Evolutionary conservation across 2,113 vertebrate species (phyloP).

Genomic region (Daphoenositta chrysoptera): DNA sequence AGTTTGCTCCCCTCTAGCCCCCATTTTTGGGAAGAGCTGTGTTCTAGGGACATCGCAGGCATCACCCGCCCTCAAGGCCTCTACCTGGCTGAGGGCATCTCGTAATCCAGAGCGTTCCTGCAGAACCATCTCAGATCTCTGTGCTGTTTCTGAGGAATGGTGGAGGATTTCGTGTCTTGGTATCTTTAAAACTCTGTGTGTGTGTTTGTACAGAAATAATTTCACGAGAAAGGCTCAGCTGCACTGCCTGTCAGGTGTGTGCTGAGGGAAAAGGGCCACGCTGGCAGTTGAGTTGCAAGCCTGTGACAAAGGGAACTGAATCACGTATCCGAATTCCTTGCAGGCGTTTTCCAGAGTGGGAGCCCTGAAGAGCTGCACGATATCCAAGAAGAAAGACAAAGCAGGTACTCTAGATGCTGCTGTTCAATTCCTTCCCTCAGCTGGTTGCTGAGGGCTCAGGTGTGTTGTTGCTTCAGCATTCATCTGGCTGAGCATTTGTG

Average conservation of each 20-base stretch:
- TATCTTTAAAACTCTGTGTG: not conserved
- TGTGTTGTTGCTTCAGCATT: not conserved
- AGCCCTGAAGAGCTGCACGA: conserved; percentile 81
- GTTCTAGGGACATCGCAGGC: not conserved
- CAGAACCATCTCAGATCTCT: not conserved
- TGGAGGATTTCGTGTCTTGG: accelerated
- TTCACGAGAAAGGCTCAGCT: not conserved
- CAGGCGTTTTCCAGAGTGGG: conserved; percentile 89
- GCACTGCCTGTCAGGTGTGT: not conserved
- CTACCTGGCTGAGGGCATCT: not conserved
- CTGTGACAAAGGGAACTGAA: conserved; percentile 21
- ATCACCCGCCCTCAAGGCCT: too few relatives aligned
- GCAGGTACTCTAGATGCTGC: conserved; percentile 73
- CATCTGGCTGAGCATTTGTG: not conserved
- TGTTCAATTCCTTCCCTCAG: conserved; percentile 9
- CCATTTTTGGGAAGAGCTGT: not conserved
- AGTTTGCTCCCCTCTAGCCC: not conserved
- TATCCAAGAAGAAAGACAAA: conserved; percentile 93
- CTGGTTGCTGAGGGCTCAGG: not conserved
- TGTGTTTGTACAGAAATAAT: not conserved
- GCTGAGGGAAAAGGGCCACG: not conserved
- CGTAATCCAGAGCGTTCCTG: not conserved
- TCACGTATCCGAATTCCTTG: conserved; percentile 41
- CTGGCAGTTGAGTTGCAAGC: not conserved
- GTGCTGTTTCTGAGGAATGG: accelerated